Conservation (phyloP, 2,888 invertebrate genomes). For the Monopis laevigella region DNA sequence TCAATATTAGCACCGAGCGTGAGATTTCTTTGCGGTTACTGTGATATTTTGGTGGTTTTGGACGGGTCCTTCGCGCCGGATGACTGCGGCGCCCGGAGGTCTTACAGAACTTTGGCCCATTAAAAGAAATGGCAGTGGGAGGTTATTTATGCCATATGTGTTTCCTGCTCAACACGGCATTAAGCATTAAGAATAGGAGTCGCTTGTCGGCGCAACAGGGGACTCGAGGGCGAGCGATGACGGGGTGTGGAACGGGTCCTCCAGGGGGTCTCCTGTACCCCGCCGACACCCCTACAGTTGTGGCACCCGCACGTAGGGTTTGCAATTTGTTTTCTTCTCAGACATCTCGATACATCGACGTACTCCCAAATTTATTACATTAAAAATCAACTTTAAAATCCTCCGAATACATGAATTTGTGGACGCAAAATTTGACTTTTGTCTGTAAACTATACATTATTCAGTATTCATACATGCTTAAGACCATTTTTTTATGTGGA, state of each 20-base stretch:
- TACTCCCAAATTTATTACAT: slow-evolving; percentile 4
- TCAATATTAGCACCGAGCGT: no score
- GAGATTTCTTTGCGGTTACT: slow-evolving; percentile 25
- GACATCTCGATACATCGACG: slow-evolving; percentile 6
- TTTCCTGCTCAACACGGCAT: slow-evolving; percentile 12
- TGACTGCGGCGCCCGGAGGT: background rate
- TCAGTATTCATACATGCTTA: slow-evolving; percentile 36
- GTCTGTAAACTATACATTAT: slow-evolving; percentile 42
- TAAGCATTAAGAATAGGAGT: slow-evolving; percentile 17
- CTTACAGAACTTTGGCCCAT: slow-evolving; percentile 9
- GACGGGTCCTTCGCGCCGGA: slow-evolving; percentile 9
- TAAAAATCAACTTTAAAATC: background rate
- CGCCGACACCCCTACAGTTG: no score
- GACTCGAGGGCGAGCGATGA: slow-evolving; percentile 24
- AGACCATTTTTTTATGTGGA: slow-evolving; percentile 41
- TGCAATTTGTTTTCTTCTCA: slow-evolving; percentile 10
- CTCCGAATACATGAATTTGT: slow-evolving; percentile 32
- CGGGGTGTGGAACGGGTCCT: slow-evolving; percentile 26
- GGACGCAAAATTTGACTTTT: background rate
- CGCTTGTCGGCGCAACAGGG: no score
- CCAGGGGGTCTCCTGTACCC: no score
- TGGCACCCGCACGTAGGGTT: background rate
- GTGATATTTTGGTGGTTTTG: slow-evolving; percentile 18
- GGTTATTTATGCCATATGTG: slow-evolving; percentile 7
- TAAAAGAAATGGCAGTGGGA: slow-evolving; percentile 4